Percentiles rank a stretch among this genome's conserved stretches.
phyloP scores from a whole-genome alignment of 1,140 invertebrate genomes.

The Lethocerus indicus region DNA sequence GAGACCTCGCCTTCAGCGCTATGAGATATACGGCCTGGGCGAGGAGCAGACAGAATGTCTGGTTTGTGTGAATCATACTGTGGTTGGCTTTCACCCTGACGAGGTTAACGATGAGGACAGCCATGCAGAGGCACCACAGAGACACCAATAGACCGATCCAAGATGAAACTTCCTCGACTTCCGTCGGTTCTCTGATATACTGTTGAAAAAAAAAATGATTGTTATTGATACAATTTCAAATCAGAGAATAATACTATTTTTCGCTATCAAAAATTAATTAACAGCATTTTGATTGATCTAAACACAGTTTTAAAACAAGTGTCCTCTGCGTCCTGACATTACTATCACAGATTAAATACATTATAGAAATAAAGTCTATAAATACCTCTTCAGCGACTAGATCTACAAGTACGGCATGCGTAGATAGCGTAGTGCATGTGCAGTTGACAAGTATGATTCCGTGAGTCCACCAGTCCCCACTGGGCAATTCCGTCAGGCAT shows the following conservation, averaged over 20 bases:
- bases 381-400: slow-evolving; percentile 72
- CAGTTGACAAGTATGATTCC: slow-evolving; percentile 62
- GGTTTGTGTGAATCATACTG: slow-evolving; percentile 86
- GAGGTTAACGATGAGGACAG: slow-evolving; percentile 52
- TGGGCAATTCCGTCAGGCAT: slow-evolving; percentile 59
- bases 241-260: too few species aligned
- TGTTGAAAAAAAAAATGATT: slow-evolving; percentile 22
- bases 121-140: slow-evolving; percentile 56
- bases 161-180: slow-evolving; percentile 69
- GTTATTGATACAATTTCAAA: slow-evolving; percentile 8
- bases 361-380: neutral
- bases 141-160: slow-evolving; percentile 77
- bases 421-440: slow-evolving; percentile 82
- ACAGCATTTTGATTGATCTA: too few species aligned
- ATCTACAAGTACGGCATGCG: slow-evolving; percentile 81
- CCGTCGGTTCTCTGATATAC: slow-evolving; percentile 66
- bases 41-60: slow-evolving; percentile 74
- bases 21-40: slow-evolving; percentile 74
- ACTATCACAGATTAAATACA: too few species aligned
- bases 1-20: slow-evolving; percentile 57
- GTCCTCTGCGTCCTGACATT: too few species aligned
- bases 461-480: slow-evolving; percentile 20
- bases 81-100: slow-evolving; percentile 78
- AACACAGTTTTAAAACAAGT: too few species aligned
- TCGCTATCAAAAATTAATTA: too few species aligned